Conservation (phyloP, 2,797 vertebrate genomes). For the Chelidonichthys spinosus region DNA sequence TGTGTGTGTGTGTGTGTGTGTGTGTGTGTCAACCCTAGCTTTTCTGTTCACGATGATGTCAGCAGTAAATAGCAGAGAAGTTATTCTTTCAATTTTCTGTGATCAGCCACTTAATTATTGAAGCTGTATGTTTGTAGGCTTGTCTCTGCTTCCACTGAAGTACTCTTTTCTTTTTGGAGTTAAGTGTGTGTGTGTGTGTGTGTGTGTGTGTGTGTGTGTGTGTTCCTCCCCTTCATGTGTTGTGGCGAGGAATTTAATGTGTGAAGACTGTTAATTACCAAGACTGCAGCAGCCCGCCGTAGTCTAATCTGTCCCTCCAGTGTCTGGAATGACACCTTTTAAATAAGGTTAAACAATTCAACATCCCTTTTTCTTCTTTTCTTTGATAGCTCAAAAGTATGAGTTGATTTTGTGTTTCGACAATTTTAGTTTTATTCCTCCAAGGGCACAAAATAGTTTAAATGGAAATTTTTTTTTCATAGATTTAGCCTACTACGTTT, state of each 20-base stretch:
- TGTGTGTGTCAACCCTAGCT: conserved; percentile 21
- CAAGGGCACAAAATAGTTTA: too few relatives aligned
- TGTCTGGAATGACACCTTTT: too few relatives aligned
- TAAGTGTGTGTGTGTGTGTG: conserved; percentile 2
- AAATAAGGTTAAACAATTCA: too few relatives aligned
- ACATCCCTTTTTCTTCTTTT: too few relatives aligned
- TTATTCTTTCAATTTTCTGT: conserved; percentile 62
- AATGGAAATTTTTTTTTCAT: too few relatives aligned
- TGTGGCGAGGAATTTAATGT: conserved; percentile 15
- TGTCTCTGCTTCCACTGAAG: conserved; percentile 12
- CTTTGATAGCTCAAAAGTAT: too few relatives aligned
- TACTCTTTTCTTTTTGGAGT: conserved; percentile 13
- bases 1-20: conserved; percentile 2
- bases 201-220: conserved; percentile 5
- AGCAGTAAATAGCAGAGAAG: conserved; percentile 59
- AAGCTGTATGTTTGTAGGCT: conserved; percentile 24
- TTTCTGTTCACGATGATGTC: conserved; percentile 69
- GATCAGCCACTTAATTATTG: conserved; percentile 69
- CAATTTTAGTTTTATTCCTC: too few relatives aligned
- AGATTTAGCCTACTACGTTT: too few relatives aligned
- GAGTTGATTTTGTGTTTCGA: too few relatives aligned
- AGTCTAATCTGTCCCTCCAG: too few relatives aligned
- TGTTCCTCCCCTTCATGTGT: not conserved
- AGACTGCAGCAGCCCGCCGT: too few relatives aligned
- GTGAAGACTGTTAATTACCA: not conserved